These are phyloP conservation scores for Galeopterus variegatus DNA, from an alignment of 2,113 vertebrate species.

Conservation along the genomic window DNA sequence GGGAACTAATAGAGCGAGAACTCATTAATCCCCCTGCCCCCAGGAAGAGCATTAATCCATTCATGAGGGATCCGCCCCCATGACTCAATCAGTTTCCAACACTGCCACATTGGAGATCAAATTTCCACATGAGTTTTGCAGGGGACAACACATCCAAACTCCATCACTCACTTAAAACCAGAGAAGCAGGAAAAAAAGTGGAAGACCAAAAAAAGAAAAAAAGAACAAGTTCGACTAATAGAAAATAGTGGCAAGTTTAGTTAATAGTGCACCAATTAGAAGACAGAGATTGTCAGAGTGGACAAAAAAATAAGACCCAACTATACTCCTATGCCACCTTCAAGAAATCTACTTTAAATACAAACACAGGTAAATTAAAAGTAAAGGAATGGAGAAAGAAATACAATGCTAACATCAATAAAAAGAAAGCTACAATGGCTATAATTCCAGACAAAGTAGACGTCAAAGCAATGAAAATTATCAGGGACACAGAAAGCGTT, in stretches of 20 bases:
- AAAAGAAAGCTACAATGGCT: not conserved
- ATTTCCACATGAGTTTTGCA: no score
- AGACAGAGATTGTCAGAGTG: not conserved
- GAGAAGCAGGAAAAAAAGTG: not conserved
- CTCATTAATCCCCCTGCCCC: no score
- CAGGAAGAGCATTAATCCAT: no score
- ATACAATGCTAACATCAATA: not conserved
- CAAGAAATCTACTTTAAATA: not conserved
- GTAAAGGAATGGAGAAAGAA: not conserved
- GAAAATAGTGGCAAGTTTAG: conserved; percentile 16
- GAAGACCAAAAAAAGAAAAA: not conserved
- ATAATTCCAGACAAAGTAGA: conserved; percentile 29
- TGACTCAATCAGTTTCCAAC: no score
- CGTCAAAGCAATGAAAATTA: conserved; percentile 45
- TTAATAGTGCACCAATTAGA: not conserved
- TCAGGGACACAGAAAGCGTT: not conserved
- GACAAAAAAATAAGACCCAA: not conserved
- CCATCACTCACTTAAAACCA: not conserved
- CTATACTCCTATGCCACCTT: not conserved
- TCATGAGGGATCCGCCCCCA: no score
- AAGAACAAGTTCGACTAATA: not conserved
- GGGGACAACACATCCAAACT: no score
- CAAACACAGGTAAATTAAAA: not conserved
- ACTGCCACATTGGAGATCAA: no score
- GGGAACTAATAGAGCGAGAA: no score